Percentiles rank a stretch among this genome's conserved stretches.
These are phyloP conservation scores for Metaphire vulgaris DNA, from an alignment of 1,140 invertebrate genomes.

Conservation along the genomic window DNA sequence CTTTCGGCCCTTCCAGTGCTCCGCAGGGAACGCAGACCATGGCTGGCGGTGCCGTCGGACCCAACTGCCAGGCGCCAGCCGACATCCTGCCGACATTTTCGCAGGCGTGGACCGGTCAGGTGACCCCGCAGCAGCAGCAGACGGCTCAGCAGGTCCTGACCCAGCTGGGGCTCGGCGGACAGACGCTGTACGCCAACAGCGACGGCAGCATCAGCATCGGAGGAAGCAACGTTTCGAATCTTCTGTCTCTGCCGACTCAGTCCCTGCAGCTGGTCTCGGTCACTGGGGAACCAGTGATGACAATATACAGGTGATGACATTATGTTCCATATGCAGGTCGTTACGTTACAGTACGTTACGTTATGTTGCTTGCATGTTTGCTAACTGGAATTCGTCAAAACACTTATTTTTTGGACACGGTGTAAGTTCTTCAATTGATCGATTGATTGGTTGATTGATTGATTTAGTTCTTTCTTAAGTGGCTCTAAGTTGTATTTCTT, in stretches of 20 bases:
- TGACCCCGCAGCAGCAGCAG: not conserved
- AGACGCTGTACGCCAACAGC: constrained; percentile 3
- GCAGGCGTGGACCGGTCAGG: not conserved
- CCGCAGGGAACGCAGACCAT: not conserved
- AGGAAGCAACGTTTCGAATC: constrained; percentile 8
- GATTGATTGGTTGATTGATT: no score
- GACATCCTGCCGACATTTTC: not conserved
- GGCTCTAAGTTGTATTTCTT: no score
- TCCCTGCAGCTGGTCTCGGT: not conserved
- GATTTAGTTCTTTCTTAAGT: no score
- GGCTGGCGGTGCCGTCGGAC: not conserved
- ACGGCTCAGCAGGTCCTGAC: not conserved
- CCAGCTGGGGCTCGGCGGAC: not conserved
- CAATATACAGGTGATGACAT: not conserved
- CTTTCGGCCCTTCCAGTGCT: constrained; percentile 1
- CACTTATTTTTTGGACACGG: no score
- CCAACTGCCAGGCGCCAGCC: no score
- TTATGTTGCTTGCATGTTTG: no score
- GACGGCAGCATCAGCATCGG: constrained; percentile 13
- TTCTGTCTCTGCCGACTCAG: constrained; percentile 5
- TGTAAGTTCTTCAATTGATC: no score
- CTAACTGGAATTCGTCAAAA: no score
- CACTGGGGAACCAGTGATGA: not conserved
- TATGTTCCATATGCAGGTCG: no score
- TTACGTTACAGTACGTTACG: no score